Evolutionary conservation across 2,888 invertebrate species (phyloP).

Genomic region (Tachina fera): DNA sequence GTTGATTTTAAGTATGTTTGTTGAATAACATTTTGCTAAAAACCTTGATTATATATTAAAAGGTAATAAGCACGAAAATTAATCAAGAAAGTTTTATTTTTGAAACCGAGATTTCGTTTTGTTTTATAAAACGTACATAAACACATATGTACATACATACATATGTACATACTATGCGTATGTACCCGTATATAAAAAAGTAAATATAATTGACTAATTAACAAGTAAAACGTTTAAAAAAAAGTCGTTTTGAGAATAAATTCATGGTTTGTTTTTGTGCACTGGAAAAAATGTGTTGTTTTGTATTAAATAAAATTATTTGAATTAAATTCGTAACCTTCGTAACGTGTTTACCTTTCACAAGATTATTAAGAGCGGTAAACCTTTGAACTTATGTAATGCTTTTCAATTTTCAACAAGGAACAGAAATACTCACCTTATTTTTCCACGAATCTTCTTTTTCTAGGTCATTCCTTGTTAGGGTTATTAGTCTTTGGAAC

Average conservation of each 20-base stretch:
- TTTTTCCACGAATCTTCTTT: too few species aligned
- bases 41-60: conserved; percentile 43
- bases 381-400: too few species aligned
- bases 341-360: too few species aligned
- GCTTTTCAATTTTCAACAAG: too few species aligned
- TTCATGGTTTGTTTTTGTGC: neutral
- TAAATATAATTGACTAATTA: neutral
- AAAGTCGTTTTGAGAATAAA: neutral
- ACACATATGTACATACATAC: neutral
- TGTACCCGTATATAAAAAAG: too few species aligned
- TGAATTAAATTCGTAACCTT: too few species aligned
- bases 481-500: too few species aligned
- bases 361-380: too few species aligned
- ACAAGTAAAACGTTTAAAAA: neutral
- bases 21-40: conserved; percentile 15
- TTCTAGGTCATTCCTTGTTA: too few species aligned
- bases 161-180: neutral
- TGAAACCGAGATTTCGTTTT: conserved; percentile 2
- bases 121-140: neutral
- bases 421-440: too few species aligned
- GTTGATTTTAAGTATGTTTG: conserved; percentile 33
- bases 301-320: neutral
- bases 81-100: conserved; percentile 25
- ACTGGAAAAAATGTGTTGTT: too few species aligned
- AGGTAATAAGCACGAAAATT: conserved; percentile 24